Percentiles rank a stretch among this genome's conserved stretches.
These are phyloP conservation scores for Propithecus coquereli DNA, from an alignment of 2,113 vertebrate species.

Conservation along the genomic window DNA sequence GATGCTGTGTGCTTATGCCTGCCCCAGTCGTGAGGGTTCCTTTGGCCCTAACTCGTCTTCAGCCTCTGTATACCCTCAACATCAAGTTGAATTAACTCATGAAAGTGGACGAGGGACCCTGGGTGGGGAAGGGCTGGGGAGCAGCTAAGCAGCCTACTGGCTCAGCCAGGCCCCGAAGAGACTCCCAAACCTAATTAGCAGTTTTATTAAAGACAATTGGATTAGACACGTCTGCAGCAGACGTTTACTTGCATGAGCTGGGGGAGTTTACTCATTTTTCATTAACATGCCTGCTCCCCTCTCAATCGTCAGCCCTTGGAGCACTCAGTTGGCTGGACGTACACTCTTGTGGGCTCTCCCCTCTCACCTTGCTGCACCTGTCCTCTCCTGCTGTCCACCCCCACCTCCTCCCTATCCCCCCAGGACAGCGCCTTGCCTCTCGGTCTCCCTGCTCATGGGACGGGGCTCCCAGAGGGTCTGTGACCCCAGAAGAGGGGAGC, in stretches of 20 bases:
- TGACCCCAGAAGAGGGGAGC: not conserved
- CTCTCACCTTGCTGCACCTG: not conserved
- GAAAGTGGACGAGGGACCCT: not conserved
- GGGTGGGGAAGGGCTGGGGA: not conserved
- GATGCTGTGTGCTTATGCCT: fast-evolving
- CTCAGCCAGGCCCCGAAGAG: slow-evolving; percentile 31
- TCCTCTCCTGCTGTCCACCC: not conserved
- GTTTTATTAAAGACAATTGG: slow-evolving; percentile 74
- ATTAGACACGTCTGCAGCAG: slow-evolving; percentile 44
- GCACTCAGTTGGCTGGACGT: not conserved
- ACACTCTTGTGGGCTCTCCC: not conserved
- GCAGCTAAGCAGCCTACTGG: not conserved
- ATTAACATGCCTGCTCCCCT: not conserved
- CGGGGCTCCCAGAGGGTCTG: not conserved
- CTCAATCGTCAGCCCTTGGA: not conserved
- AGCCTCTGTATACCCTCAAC: not conserved
- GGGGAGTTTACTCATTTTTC: slow-evolving; percentile 47
- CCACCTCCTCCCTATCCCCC: too few species aligned
- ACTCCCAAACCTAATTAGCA: slow-evolving; percentile 66
- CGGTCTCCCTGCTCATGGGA: not conserved
- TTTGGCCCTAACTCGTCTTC: not conserved
- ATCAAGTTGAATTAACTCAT: not conserved
- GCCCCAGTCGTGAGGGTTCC: not conserved
- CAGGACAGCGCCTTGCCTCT: not conserved
- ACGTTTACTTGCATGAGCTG: slow-evolving; percentile 46